Evolutionary conservation across 2,113 vertebrate genomes (phyloP).

Genomic region (Climacteris rufus): DNA sequence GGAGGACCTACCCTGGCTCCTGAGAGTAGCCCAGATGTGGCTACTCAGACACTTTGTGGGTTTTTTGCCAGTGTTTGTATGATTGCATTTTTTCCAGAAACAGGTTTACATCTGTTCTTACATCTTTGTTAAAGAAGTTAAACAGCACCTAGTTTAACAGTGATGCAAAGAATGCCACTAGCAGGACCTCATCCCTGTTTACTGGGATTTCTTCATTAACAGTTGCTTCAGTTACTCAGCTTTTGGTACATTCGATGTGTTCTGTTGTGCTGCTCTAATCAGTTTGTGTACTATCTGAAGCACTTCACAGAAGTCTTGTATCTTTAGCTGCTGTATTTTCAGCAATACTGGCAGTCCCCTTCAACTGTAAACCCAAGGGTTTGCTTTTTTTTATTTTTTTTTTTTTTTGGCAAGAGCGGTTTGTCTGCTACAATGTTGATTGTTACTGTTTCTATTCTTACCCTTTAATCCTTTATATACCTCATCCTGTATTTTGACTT

Average conservation of each 20-base stretch:
- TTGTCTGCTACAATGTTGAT: not conserved
- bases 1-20: not conserved
- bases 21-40: not conserved
- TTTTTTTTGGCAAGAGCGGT: not conserved
- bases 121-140: not conserved
- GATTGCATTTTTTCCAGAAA: not conserved
- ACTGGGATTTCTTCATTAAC: not conserved
- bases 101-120: not conserved
- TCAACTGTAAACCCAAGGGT: not conserved
- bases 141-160: not conserved
- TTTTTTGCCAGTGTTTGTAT: not conserved
- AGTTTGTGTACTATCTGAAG: not conserved
- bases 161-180: not conserved
- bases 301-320: not conserved
- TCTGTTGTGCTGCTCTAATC: not conserved
- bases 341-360: not conserved
- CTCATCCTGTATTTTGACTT: not conserved
- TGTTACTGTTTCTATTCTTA: not conserved
- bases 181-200: not conserved
- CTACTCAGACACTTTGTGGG: not conserved
- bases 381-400: not conserved
- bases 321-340: not conserved
- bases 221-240: not conserved
- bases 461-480: not conserved
- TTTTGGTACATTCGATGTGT: not conserved